phyloP scores from a whole-genome alignment of 2,888 invertebrate species.

The Onthophagus sagittarius region DNA sequence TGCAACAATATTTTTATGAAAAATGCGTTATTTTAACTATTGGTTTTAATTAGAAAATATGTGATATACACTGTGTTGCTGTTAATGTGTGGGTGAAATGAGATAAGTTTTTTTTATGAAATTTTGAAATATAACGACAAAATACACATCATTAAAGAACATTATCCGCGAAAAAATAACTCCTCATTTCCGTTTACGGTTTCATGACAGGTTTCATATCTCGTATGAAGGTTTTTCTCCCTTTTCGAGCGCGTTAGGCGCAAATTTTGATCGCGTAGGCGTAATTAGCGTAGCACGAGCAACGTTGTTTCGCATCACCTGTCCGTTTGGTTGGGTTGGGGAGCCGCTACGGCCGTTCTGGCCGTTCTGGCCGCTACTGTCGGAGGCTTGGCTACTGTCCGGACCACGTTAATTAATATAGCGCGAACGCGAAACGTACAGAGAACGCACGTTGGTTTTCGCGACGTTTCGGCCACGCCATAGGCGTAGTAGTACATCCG shows the following conservation, averaged over 20 bases:
- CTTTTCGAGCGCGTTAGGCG: not conserved
- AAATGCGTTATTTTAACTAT: too few species aligned
- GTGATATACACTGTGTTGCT: too few species aligned
- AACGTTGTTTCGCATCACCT: not conserved
- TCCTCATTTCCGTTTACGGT: not conserved
- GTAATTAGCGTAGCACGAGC: not conserved
- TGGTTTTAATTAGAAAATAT: too few species aligned
- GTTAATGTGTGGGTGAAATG: too few species aligned
- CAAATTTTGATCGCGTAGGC: not conserved
- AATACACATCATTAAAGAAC: not conserved
- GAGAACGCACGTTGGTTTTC: not conserved
- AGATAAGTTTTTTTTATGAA: too few species aligned
- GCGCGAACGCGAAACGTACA: conserved; percentile 18
- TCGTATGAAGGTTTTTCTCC: not conserved
- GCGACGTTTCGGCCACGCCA: not conserved
- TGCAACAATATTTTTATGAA: too few species aligned
- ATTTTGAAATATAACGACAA: too few species aligned
- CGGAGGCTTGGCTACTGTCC: conserved; percentile 32
- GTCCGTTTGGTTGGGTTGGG: too few species aligned
- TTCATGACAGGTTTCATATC: not conserved
- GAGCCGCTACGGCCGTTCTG: conserved; percentile 30
- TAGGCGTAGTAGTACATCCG: not conserved
- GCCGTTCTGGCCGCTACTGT: conserved; percentile 32
- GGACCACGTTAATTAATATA: conserved; percentile 35
- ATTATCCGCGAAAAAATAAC: not conserved